These are phyloP conservation scores for Drosophila nebulosa DNA, from an alignment of 1,140 invertebrate species.

Conservation along the genomic window DNA sequence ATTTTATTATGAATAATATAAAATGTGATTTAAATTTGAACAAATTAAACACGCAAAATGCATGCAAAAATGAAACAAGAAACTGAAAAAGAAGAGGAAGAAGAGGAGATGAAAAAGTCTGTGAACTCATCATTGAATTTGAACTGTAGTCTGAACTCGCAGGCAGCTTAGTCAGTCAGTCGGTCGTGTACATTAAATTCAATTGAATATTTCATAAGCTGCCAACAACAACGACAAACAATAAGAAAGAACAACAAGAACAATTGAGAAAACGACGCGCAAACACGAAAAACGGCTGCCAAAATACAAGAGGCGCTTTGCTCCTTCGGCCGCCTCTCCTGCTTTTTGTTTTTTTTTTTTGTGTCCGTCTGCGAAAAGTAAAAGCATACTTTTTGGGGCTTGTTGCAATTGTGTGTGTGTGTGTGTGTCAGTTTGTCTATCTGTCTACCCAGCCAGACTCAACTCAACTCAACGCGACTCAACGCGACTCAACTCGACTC, in stretches of 20 bases:
- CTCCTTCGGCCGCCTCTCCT: not conserved
- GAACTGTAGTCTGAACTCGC: conserved; percentile 1
- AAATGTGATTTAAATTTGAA: not conserved
- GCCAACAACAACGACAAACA: conserved; percentile 47
- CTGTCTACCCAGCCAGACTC: conserved; percentile 20
- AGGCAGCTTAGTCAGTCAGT: conserved; percentile 51
- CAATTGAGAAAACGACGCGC: conserved; percentile 22
- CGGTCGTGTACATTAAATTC: conserved; percentile 62
- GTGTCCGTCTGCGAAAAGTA: conserved; percentile 32
- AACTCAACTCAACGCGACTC: not conserved
- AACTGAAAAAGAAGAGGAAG: not conserved
- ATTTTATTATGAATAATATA: not conserved
- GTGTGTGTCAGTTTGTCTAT: conserved; percentile 1
- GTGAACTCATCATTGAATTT: not conserved
- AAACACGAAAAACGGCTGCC: conserved; percentile 48
- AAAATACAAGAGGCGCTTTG: conserved; percentile 25
- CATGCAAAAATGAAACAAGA: conserved; percentile 23
- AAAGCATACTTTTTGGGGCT: conserved; percentile 48
- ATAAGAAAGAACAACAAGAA: conserved; percentile 8
- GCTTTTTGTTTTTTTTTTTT: not conserved
- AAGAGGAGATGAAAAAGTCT: not conserved
- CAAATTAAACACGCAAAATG: not conserved
- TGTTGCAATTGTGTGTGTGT: conserved; percentile 22
- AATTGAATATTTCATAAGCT: conserved; percentile 67
- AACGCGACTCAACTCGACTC: not conserved